phyloP scores from a whole-genome alignment of 1,140 invertebrate genomes.

The Bombyx mandarina region DNA sequence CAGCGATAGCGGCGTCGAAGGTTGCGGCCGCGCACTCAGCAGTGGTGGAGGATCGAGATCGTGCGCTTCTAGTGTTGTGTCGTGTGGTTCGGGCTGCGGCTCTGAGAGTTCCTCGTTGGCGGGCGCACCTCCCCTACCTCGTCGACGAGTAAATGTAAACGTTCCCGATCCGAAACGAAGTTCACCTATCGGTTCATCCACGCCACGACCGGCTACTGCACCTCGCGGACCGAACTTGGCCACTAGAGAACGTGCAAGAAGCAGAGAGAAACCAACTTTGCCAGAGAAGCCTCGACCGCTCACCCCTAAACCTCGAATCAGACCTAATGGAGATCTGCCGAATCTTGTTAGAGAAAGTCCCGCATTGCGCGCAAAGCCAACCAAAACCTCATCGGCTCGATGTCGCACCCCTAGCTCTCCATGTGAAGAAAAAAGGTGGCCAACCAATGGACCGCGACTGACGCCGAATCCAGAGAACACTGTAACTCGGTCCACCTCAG shows the following conservation, averaged over 20 bases:
- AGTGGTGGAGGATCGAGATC: conserved; percentile 74
- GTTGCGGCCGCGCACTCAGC: conserved; percentile 77
- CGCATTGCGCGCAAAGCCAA: conserved; percentile 67
- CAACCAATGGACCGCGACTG: conserved; percentile 55
- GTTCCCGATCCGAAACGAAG: conserved; percentile 49
- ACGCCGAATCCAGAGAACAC: conserved; percentile 46
- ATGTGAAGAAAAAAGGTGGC: conserved; percentile 79
- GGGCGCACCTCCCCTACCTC: conserved; percentile 48
- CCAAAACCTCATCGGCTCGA: conserved; percentile 71
- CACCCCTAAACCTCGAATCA: conserved; percentile 72
- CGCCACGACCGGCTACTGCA: conserved; percentile 70
- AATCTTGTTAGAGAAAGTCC: conserved; percentile 69
- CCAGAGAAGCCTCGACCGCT: conserved; percentile 55
- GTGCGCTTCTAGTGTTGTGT: conserved; percentile 82
- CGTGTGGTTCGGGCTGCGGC: conserved; percentile 81
- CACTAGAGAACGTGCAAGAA: conserved; percentile 68
- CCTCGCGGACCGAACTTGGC: conserved; percentile 66
- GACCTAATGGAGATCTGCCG: conserved; percentile 66
- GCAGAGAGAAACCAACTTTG: conserved; percentile 66
- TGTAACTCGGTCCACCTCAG: conserved; percentile 72
- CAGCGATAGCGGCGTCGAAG: conserved; percentile 84
- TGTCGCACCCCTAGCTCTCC: conserved; percentile 76
- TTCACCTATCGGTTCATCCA: conserved; percentile 56
- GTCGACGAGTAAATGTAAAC: conserved; percentile 52
- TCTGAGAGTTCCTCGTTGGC: conserved; percentile 81